phyloP scores from a whole-genome alignment of 2,797 vertebrate genomes.

The Aulostomus chinensis region DNA sequence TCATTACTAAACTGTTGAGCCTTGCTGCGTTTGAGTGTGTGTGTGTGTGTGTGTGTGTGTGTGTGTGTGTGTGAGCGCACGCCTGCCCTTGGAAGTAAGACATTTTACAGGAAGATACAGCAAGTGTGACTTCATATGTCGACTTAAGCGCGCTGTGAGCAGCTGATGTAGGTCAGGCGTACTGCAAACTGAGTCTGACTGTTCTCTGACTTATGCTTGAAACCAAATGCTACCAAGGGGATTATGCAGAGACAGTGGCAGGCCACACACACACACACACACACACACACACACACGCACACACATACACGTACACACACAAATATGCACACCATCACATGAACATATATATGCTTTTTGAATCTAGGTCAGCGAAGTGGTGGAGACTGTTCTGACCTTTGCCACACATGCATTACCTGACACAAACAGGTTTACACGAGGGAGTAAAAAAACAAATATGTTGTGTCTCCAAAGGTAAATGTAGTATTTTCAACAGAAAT shows the following conservation, averaged over 20 bases:
- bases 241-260: slow-evolving; percentile 47
- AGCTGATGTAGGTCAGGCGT: slow-evolving; percentile 73
- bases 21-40: slow-evolving; percentile 8
- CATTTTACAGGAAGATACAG: slow-evolving; percentile 33
- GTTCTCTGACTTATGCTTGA: slow-evolving; percentile 59
- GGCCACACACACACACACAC: neutral
- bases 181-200: slow-evolving; percentile 54
- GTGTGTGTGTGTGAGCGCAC: slow-evolving; percentile 5
- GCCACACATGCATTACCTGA: slow-evolving; percentile 9
- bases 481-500: too few species aligned
- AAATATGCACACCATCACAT: slow-evolving; percentile 14
- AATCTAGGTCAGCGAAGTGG: slow-evolving; percentile 52
- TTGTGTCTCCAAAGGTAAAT: neutral
- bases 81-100: slow-evolving; percentile 19
- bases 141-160: slow-evolving; percentile 50
- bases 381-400: slow-evolving; percentile 53
- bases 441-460: neutral
- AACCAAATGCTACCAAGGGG: slow-evolving; percentile 57
- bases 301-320: slow-evolving; percentile 22
- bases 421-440: slow-evolving; percentile 10
- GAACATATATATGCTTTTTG: slow-evolving; percentile 34
- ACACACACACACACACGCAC: slow-evolving; percentile 14
- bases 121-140: slow-evolving; percentile 58
- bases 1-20: slow-evolving; percentile 70
- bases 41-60: slow-evolving; percentile 2